phyloP scores from a whole-genome alignment of 1,140 invertebrate genomes.

The Drosophila ficusphila region DNA sequence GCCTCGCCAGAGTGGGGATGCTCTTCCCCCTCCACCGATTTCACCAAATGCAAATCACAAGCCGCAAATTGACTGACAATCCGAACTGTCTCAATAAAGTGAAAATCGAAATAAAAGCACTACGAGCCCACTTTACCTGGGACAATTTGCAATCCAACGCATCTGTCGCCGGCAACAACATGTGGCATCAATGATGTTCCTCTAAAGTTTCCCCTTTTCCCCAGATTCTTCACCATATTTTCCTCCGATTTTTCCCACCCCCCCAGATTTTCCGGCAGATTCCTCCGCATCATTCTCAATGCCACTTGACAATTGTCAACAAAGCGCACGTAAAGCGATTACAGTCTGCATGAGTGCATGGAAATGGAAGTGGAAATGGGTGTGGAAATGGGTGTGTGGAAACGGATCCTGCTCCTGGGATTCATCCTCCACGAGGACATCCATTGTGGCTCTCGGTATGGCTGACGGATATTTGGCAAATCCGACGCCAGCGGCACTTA shows the following conservation, averaged over 20 bases:
- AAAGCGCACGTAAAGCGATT: slow-evolving; percentile 64
- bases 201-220: background rate
- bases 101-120: slow-evolving; percentile 4
- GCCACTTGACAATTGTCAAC: slow-evolving; percentile 58
- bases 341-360: slow-evolving; percentile 56
- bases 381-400: slow-evolving; percentile 12
- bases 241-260: background rate
- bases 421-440: background rate
- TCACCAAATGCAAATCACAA: background rate
- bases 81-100: slow-evolving; percentile 34
- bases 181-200: slow-evolving; percentile 52
- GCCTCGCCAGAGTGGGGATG: background rate
- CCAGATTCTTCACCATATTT: background rate
- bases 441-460: slow-evolving; percentile 6
- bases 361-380: slow-evolving; percentile 33
- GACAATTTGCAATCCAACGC: slow-evolving; percentile 49
- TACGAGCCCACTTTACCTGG: slow-evolving; percentile 16
- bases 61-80: slow-evolving; percentile 39
- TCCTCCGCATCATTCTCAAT: background rate
- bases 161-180: slow-evolving; percentile 55
- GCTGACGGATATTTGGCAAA: slow-evolving; percentile 56
- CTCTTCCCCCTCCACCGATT: too few relatives aligned
- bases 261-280: slow-evolving; percentile 1
- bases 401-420: slow-evolving; percentile 4
- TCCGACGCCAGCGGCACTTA: slow-evolving; percentile 54